Conservation (phyloP, 2,888 invertebrate genomes). For the Alentia gelatinosa region DNA sequence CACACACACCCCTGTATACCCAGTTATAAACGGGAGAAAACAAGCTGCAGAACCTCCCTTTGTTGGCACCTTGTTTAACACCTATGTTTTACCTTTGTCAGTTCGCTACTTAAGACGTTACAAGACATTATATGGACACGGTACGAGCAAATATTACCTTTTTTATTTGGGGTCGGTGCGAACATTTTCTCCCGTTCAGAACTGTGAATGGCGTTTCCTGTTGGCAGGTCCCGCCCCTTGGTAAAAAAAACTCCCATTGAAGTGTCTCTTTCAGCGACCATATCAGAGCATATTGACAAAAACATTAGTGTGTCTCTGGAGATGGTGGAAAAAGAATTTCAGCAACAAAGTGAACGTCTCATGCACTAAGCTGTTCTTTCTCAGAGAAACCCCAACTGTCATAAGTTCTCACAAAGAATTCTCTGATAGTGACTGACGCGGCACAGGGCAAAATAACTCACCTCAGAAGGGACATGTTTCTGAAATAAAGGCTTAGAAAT, state of each 20-base stretch:
- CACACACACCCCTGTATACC: neutral
- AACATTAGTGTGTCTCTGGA: slow-evolving; percentile 1
- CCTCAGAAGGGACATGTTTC: too few species aligned
- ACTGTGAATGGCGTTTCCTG: neutral
- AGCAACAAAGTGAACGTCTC: neutral
- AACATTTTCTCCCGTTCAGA: neutral
- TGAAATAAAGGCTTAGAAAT: too few species aligned
- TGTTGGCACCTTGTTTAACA: neutral
- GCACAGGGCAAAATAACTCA: neutral
- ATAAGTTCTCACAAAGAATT: neutral
- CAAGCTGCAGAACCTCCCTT: neutral
- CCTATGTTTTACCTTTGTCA: slow-evolving; percentile 34
- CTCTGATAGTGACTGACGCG: neutral
- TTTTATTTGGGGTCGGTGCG: neutral
- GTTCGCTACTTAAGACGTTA: slow-evolving; percentile 26
- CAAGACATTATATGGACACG: slow-evolving; percentile 8
- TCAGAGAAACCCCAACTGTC: neutral
- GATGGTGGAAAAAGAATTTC: neutral
- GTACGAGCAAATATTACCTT: neutral
- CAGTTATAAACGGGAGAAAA: neutral
- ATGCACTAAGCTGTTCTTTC: slow-evolving; percentile 15
- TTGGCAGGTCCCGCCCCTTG: neutral
- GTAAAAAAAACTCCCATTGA: neutral
- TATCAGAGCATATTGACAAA: slow-evolving; percentile 32
- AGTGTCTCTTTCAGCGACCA: neutral